Evolutionary conservation across 2,797 vertebrate genomes (phyloP).

Genomic region (Halcyon smyrnensis): DNA sequence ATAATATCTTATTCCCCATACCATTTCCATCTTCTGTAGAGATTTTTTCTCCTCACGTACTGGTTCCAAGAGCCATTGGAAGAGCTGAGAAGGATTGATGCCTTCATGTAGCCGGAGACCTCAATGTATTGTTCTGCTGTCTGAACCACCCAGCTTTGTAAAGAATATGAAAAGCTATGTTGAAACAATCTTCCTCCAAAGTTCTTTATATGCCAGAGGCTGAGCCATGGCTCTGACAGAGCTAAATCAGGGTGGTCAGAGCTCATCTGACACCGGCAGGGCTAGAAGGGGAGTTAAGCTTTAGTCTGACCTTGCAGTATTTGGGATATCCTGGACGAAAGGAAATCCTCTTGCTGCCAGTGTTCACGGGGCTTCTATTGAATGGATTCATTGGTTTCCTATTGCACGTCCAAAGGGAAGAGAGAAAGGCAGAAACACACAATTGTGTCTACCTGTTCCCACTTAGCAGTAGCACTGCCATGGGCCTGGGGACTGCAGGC

Average conservation of each 20-base stretch:
- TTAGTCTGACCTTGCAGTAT: not conserved
- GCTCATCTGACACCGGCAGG: not conserved
- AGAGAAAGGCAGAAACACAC: not conserved
- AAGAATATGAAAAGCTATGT: not conserved
- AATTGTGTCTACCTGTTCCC: not conserved
- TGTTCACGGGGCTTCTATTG: not conserved
- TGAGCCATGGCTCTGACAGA: not conserved
- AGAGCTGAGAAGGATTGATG: not conserved
- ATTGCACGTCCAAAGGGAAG: not conserved
- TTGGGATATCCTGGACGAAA: not conserved
- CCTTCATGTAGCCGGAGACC: not conserved
- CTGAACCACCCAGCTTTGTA: not conserved
- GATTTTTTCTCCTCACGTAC: not conserved
- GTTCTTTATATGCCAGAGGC: not conserved
- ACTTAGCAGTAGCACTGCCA: not conserved
- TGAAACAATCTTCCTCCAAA: not conserved
- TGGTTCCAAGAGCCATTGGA: not conserved
- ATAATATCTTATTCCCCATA: not conserved
- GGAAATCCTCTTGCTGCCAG: not conserved
- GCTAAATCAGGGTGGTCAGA: not conserved
- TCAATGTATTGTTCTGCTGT: not conserved
- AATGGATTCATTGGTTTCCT: not conserved
- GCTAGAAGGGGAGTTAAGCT: not conserved
- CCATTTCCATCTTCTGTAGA: not conserved
- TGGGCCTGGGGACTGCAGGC: not conserved